Percentiles rank a stretch among this genome's conserved stretches.
Conservation (phyloP, 1,140 invertebrate genomes). For the Drosophila kurseongensis region DNA sequence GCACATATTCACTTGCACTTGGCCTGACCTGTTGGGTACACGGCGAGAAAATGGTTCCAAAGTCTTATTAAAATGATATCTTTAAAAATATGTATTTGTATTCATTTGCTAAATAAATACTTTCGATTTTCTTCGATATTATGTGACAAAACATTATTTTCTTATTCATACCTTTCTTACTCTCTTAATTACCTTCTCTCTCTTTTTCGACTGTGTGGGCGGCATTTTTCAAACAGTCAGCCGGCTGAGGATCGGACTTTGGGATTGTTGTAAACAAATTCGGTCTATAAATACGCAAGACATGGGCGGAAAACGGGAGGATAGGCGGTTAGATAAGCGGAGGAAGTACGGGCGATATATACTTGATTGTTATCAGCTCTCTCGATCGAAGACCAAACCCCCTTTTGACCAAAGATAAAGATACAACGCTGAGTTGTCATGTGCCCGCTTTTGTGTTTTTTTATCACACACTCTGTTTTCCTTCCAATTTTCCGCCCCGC, state of each 20-base stretch:
- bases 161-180: background rate
- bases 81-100: background rate
- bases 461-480: conserved; percentile 69
- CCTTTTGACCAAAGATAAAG: conserved; percentile 39
- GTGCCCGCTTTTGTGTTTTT: conserved; percentile 62
- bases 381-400: conserved; percentile 38
- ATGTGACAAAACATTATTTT: conserved; percentile 1
- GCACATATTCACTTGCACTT: conserved; percentile 1
- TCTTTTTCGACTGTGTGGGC: conserved; percentile 21
- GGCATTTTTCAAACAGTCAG: conserved; percentile 37
- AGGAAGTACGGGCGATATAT: conserved; percentile 22
- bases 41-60: background rate
- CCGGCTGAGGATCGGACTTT: conserved; percentile 57
- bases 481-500: conserved; percentile 7
- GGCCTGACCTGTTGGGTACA: conserved; percentile 28
- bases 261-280: conserved; percentile 69
- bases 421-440: conserved; percentile 64
- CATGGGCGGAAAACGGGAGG: conserved; percentile 3
- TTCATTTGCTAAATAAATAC: background rate
- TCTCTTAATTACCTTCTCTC: background rate
- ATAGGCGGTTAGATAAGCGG: conserved; percentile 34
- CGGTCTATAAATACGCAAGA: conserved; percentile 45
- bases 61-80: too few species aligned
- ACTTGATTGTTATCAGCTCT: conserved; percentile 60
- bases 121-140: background rate